A percentile compares a stretch with the other conserved stretches of the same genome.
These are phyloP conservation scores for Augiades crinisus DNA, from an alignment of 2,888 invertebrate species.

Conservation along the genomic window DNA sequence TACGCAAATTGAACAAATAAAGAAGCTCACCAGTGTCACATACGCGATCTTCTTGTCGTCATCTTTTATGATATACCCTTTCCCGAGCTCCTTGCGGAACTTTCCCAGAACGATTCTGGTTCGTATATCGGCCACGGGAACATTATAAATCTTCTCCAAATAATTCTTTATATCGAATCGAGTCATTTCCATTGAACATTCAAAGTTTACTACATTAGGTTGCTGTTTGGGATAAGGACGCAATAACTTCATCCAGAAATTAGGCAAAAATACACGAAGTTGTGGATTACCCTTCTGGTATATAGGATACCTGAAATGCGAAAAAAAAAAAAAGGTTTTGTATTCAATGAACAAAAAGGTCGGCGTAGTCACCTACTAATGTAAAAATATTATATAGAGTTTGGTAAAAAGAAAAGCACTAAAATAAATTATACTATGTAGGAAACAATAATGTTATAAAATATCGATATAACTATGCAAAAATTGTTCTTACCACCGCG, in stretches of 20 bases:
- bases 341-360: too few relatives aligned
- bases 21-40: slow-evolving; percentile 85
- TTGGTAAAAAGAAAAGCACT: too few relatives aligned
- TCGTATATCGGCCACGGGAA: slow-evolving; percentile 89
- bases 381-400: too few relatives aligned
- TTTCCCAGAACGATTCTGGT: slow-evolving; percentile 88
- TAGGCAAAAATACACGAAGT: slow-evolving; percentile 94
- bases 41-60: slow-evolving; percentile 92
- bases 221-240: slow-evolving; percentile 85
- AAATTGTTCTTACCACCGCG: slow-evolving; percentile 57
- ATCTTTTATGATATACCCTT: slow-evolving; percentile 88
- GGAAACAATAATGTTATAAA: too few relatives aligned
- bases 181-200: slow-evolving; percentile 97
- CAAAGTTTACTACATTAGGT: slow-evolving; percentile 91
- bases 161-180: slow-evolving; percentile 94
- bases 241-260: slow-evolving; percentile 98
- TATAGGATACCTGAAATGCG: slow-evolving; percentile 89
- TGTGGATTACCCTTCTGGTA: slow-evolving; percentile 98
- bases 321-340: too few relatives aligned
- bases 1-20: too few relatives aligned
- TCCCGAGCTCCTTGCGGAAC: slow-evolving; percentile 80
- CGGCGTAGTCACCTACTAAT: too few relatives aligned
- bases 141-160: slow-evolving; percentile 96
- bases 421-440: too few relatives aligned
- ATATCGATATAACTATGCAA: too few relatives aligned